A percentile compares a stretch with the other conserved stretches of the same genome.
phyloP scores from a whole-genome alignment of 1,140 invertebrate species.

The Orchestia grillus region DNA sequence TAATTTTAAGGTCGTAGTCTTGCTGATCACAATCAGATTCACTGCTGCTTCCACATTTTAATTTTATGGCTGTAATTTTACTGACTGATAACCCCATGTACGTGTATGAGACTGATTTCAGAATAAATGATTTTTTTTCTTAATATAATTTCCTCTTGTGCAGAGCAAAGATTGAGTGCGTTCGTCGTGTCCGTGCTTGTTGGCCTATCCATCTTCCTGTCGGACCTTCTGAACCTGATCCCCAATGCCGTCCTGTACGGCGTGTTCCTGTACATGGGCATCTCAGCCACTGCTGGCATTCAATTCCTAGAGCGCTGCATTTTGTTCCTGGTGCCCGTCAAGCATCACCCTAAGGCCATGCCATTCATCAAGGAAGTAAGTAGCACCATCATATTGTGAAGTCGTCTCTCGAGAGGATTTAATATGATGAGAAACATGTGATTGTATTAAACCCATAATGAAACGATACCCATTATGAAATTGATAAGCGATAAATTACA shows the following conservation, averaged over 20 bases:
- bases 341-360: slow-evolving; percentile 88
- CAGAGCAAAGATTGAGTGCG: slow-evolving; percentile 84
- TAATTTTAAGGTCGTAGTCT: too few relatives aligned
- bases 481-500: neutral
- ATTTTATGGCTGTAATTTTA: too few relatives aligned
- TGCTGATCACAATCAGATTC: too few relatives aligned
- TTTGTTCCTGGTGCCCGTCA: slow-evolving; percentile 92
- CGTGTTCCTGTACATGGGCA: slow-evolving; percentile 97
- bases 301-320: slow-evolving; percentile 90
- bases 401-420: neutral
- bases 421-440: neutral
- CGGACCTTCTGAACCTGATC: slow-evolving; percentile 83
- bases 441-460: neutral
- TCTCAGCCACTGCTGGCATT: slow-evolving; percentile 91
- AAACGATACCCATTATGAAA: neutral
- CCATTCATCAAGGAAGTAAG: slow-evolving; percentile 73
- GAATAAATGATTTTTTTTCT: too few relatives aligned
- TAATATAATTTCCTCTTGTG: neutral
- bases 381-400: slow-evolving; percentile 39
- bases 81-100: too few relatives aligned
- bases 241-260: slow-evolving; percentile 95
- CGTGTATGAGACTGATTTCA: too few relatives aligned
- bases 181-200: slow-evolving; percentile 81
- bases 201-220: slow-evolving; percentile 86
- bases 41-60: too few relatives aligned